A percentile compares a stretch with the other conserved stretches of the same genome.
Conservation (phyloP, 2,888 invertebrate genomes). For the Dyspetes luteomarginatus region DNA sequence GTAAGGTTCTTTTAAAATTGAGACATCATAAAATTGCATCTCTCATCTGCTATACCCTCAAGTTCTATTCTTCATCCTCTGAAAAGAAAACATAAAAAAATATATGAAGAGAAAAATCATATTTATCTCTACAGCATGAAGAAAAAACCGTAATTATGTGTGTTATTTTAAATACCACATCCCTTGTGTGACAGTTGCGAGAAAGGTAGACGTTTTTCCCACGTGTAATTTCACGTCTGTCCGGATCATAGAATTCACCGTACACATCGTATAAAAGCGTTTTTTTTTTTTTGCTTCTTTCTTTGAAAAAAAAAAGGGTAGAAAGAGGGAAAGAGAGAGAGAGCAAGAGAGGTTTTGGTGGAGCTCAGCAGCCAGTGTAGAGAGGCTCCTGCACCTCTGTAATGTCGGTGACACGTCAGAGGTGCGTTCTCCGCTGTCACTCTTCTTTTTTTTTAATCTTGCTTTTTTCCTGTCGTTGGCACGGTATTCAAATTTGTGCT, state of each 20-base stretch:
- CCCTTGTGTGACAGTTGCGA: neutral
- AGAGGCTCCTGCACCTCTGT: conserved; percentile 2
- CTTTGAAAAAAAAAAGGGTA: conserved; percentile 4
- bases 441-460: conserved; percentile 38
- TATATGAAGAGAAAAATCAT: neutral
- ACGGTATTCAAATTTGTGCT: conserved; percentile 63
- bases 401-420: conserved; percentile 19
- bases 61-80: too few species aligned
- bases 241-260: conserved; percentile 11
- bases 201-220: neutral
- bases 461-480: conserved; percentile 20
- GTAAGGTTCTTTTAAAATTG: too few species aligned
- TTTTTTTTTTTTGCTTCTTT: conserved; percentile 19
- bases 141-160: neutral
- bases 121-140: neutral
- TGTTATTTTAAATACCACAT: neutral
- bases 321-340: neutral
- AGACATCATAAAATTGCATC: too few species aligned
- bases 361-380: conserved; percentile 27
- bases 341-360: neutral
- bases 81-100: neutral
- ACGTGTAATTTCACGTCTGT: conserved; percentile 38
- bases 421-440: conserved; percentile 6
- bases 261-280: conserved; percentile 15
- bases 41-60: too few species aligned